These are phyloP conservation scores for Paramormyrops hopkinsi DNA, from an alignment of 2,797 vertebrate genomes.

Conservation along the genomic window DNA sequence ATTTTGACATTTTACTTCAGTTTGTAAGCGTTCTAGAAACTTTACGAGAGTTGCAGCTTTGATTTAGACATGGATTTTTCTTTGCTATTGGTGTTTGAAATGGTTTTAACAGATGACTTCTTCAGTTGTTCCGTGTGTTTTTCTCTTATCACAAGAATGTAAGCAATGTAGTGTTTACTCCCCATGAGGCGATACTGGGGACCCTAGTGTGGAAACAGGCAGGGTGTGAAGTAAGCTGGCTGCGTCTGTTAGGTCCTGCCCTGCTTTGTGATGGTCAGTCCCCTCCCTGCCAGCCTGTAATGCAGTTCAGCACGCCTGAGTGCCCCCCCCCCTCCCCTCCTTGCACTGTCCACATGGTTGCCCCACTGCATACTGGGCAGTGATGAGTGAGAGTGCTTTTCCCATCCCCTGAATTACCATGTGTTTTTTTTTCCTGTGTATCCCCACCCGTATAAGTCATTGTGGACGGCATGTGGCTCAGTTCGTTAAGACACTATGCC, in stretches of 20 bases:
- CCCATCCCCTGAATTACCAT: neutral
- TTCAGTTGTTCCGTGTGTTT: neutral
- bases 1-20: neutral
- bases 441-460: neutral
- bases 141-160: neutral
- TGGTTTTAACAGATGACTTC: neutral
- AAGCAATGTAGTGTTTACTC: neutral
- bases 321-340: neutral
- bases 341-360: neutral
- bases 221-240: constrained; percentile 21
- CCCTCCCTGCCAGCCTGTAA: constrained; percentile 46
- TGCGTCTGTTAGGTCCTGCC: neutral
- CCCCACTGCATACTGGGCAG: neutral
- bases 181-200: neutral
- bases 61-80: neutral
- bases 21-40: neutral
- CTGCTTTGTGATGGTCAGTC: constrained; percentile 41
- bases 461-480: neutral
- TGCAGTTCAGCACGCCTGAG: constrained; percentile 45
- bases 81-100: neutral
- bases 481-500: neutral
- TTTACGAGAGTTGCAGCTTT: neutral
- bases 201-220: neutral
- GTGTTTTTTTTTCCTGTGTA: neutral
- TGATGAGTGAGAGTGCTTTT: neutral